A percentile compares a stretch with the other conserved stretches of the same genome.
Evolutionary conservation across 1,140 invertebrate genomes (phyloP).

Genomic region (Drosophila grimshawi): DNA sequence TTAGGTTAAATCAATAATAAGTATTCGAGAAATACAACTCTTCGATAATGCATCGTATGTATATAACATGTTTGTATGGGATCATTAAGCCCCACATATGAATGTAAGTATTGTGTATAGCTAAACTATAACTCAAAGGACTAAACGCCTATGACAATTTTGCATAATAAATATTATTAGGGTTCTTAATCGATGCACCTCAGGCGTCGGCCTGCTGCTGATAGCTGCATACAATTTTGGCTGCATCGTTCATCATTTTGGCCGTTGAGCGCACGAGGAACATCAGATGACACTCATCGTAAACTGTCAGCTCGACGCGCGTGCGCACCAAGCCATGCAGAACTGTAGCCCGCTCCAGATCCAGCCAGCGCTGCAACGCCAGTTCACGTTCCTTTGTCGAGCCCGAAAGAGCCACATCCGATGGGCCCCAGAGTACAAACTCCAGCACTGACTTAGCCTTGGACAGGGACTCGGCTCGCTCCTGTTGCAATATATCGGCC

Average conservation of each 20-base stretch:
- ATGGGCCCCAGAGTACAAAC: constrained; percentile 93
- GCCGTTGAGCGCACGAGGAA: constrained; percentile 92
- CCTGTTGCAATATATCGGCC: constrained; percentile 89
- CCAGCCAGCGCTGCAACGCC: constrained; percentile 92
- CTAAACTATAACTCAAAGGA: constrained; percentile 58
- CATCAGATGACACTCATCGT: constrained; percentile 91
- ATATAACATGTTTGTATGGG: constrained; percentile 12
- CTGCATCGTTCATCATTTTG: constrained; percentile 91
- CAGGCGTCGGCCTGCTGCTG: constrained; percentile 58
- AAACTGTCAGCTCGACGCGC: constrained; percentile 89
- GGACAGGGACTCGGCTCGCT: constrained; percentile 89
- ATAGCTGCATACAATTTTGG: constrained; percentile 84
- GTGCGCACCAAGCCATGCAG: constrained; percentile 91
- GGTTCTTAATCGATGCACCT: constrained; percentile 45
- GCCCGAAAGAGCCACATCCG: constrained; percentile 89
- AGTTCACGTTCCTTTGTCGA: constrained; percentile 88
- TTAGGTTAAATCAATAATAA: constrained; percentile 2
- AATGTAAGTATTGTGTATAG: constrained; percentile 15
- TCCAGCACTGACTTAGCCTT: constrained; percentile 90
- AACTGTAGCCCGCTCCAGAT: constrained; percentile 92
- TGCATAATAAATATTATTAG: constrained; percentile 64
- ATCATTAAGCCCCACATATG: constrained; percentile 9
- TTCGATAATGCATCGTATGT: constrained; percentile 17
- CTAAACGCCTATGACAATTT: constrained; percentile 67
- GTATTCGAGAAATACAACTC: constrained; percentile 8